Evolutionary conservation across 2,113 vertebrate species (phyloP), one percentile per base, ranked within the genome.

Genomic region (Cepphus grylle): DNA sequence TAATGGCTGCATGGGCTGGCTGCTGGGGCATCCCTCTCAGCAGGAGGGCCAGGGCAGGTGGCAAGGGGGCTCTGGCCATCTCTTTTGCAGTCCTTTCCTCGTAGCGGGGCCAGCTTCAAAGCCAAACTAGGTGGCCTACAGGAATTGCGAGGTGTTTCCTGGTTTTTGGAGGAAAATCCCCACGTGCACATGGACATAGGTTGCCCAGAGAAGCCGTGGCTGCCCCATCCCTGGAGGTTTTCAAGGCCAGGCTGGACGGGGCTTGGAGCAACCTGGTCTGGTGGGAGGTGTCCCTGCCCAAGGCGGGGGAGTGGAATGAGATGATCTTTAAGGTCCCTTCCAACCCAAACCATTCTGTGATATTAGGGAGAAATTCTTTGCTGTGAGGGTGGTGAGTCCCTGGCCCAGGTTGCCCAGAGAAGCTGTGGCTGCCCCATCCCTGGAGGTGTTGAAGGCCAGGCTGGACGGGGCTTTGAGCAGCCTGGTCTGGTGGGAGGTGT

Each of bases 161-260:
- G 29, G 42, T 81, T 70, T 70, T 81, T 5, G 32, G 32, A 22
- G 29, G 25, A 50, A 45, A 70, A 66, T 61, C 36, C 1, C 0
- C 1, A 0, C 0, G 0, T 40, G 52, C 26, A 19, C 4, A 0
- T 32, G 58, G 40, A 5, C 43, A 17, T n/a, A 27, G 29, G 29
- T 18, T 55, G 9, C 32, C 32, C 56, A 22, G 32, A n/a, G 56
- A 58, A 22, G 55, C 32, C 34, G 12, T 34, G 55, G 55, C 55
- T 58, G 55, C 55, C 56, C 56, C 32, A 4, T 34, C 56, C 56
- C 32, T 34, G 56, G 32, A 58, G 56, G 21, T 5, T 13, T n/a
- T 59, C 56, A n/a, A 59, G 34, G 30, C 56, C 56, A 59, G 34
- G 56, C 8, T 59, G 56, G 56, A 23, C 2, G 34, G 56, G 56